Evolutionary conservation across 2,113 vertebrate species (phyloP).

Genomic region (Corynorhinus townsendii): DNA sequence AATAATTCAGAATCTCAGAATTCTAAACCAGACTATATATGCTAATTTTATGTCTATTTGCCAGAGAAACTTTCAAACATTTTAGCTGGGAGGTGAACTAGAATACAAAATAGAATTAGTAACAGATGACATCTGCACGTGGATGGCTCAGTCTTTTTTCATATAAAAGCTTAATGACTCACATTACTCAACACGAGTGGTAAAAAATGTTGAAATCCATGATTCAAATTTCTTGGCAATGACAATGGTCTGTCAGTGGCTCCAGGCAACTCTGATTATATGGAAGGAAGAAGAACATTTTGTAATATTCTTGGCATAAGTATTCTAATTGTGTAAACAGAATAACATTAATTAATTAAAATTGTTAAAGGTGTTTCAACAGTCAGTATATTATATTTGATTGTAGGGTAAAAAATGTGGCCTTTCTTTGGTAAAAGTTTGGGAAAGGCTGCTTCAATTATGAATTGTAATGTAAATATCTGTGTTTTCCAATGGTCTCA

Average conservation of each 20-base stretch:
- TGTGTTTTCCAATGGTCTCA: too few relatives aligned
- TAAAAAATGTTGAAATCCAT: slow-evolving; percentile 14
- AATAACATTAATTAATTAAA: neutral
- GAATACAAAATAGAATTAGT: neutral
- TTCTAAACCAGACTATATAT: neutral
- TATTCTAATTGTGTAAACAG: neutral
- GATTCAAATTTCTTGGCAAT: neutral
- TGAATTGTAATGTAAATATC: too few relatives aligned
- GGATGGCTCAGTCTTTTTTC: neutral
- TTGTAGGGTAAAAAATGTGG: neutral
- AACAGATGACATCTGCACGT: neutral
- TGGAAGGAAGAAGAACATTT: neutral
- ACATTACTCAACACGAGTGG: neutral
- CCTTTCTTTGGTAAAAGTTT: neutral
- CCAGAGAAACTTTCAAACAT: neutral
- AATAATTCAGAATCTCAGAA: neutral
- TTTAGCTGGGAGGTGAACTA: neutral
- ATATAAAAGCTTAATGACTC: neutral
- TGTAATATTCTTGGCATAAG: slow-evolving; percentile 31
- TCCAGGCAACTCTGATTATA: neutral
- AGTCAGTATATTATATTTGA: neutral
- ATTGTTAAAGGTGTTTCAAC: neutral
- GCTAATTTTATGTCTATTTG: neutral
- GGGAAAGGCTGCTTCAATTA: neutral
- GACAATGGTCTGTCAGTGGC: neutral